A percentile compares a stretch with the other conserved stretches of the same genome.
These are phyloP conservation scores for Pseudotriccus pelzelni DNA, from an alignment of 2,797 vertebrate genomes.

Conservation along the genomic window DNA sequence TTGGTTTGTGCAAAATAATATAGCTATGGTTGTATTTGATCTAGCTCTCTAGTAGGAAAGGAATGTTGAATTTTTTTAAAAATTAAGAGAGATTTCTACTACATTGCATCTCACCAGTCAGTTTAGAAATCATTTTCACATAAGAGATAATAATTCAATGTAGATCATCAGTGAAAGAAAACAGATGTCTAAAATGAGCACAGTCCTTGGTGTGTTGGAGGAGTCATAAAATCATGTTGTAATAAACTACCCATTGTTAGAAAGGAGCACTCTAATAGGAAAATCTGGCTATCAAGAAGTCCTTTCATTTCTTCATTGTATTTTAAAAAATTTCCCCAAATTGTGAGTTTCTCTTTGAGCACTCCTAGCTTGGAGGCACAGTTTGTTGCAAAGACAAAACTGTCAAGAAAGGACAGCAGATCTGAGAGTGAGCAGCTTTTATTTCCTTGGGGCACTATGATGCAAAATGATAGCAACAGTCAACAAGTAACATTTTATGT, in stretches of 20 bases:
- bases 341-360: background rate
- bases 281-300: background rate
- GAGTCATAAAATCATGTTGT: background rate
- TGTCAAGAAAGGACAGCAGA: background rate
- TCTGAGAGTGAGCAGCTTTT: background rate
- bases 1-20: conserved; percentile 47
- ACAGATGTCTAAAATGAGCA: background rate
- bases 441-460: background rate
- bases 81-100: background rate
- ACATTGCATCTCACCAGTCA: background rate
- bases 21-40: background rate
- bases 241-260: background rate
- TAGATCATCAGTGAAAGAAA: background rate
- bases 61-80: background rate
- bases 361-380: background rate
- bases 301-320: background rate
- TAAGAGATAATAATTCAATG: background rate
- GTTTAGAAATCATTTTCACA: background rate
- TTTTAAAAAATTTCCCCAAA: background rate
- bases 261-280: background rate
- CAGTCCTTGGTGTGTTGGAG: background rate
- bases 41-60: background rate
- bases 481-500: background rate
- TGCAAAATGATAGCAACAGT: background rate
- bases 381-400: background rate